A percentile compares a stretch with the other conserved stretches of the same genome.
Conservation (phyloP, 1,140 invertebrate species). For the Apis mellifera region Amel_HAv3.1 CM009943.2:3311001-3311500, state of each 20-base stretch:
- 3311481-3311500: conserved; percentile 57
- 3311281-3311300: background rate
- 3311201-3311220: conserved; percentile 9
- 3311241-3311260: background rate
- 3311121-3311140: conserved; percentile 46
- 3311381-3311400: conserved; percentile 40
- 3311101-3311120: conserved; percentile 45
- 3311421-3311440: conserved; percentile 55
- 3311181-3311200: conserved; percentile 11
- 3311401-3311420: conserved; percentile 41
- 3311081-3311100: conserved; percentile 47
- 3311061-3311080: conserved; percentile 36
- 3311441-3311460: conserved; percentile 51
- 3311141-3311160: conserved; percentile 56
- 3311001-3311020: conserved; percentile 29
- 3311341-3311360: conserved; percentile 46
- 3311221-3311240: background rate
- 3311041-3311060: conserved; percentile 49
- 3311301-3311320: background rate
- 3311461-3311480: conserved; percentile 55
- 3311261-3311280: background rate
- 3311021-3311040: conserved; percentile 36
- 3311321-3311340: background rate
- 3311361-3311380: conserved; percentile 47
- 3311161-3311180: conserved; percentile 25